These are phyloP conservation scores for Eurystomus gularis DNA, from an alignment of 2,113 vertebrate genomes.

Conservation along the genomic window DNA sequence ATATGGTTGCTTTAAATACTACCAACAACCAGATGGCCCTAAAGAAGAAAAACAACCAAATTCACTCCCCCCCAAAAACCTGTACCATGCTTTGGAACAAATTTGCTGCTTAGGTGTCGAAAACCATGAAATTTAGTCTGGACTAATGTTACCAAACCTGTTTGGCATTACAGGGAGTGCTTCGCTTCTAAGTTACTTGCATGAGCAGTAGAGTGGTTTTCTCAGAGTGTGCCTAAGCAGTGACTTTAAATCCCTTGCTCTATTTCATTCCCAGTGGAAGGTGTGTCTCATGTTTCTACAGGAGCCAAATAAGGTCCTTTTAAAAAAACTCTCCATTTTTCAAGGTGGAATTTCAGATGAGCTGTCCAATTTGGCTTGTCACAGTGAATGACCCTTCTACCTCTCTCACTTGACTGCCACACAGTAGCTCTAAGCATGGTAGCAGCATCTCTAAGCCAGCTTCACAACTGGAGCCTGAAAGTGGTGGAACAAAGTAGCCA, in stretches of 20 bases:
- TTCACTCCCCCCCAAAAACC: not conserved
- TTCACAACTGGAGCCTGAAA: slow-evolving; percentile 51
- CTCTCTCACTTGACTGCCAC: not conserved
- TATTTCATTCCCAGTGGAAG: not conserved
- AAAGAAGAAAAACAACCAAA: not conserved
- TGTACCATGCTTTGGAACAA: not conserved
- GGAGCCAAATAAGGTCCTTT: not conserved
- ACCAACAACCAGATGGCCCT: not conserved
- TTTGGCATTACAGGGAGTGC: not conserved
- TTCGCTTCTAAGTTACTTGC: not conserved
- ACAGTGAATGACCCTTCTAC: not conserved
- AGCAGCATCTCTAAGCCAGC: slow-evolving; percentile 45
- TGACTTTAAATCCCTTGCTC: not conserved
- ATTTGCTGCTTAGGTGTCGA: not conserved
- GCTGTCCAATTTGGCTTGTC: slow-evolving; percentile 28
- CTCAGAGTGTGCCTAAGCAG: not conserved
- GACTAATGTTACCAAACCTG: not conserved
- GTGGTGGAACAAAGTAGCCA: slow-evolving; percentile 60
- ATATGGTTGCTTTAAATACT: not conserved
- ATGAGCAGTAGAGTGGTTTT: not conserved
- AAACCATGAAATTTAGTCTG: not conserved
- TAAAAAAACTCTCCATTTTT: not conserved
- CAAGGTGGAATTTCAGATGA: slow-evolving; percentile 19
- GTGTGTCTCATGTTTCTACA: not conserved
- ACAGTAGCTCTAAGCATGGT: slow-evolving; percentile 20